Evolutionary conservation across 2,797 vertebrate genomes (phyloP), one percentile per base, ranked within the genome.

Genomic region (Mergus octosetaceus): DNA sequence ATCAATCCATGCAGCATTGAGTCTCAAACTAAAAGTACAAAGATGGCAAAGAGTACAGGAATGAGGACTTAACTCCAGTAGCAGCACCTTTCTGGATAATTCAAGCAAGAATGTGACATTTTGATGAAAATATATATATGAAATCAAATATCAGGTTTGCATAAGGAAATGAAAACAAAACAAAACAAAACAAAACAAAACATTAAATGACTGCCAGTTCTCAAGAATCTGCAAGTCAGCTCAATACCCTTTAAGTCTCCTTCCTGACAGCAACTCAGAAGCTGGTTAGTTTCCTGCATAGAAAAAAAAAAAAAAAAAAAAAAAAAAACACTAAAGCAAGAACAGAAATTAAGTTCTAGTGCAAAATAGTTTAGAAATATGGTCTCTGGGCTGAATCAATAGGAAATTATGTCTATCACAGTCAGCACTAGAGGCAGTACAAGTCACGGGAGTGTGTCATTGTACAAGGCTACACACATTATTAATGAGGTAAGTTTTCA

Each of bases 51-150:
- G 57, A 77, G 61, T 2, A 74, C 19, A 64, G 51, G 19, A 58
- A 69, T 4, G 5, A 65, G 18, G 80, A 74, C 25, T 77, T 58
- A 16, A 78, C 20, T 4, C 17, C 53, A 11, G 13, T 18, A 74
- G 36, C 14, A 51, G 17, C 19, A 6, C 27, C 15, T 39, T 77
- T 81, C 39, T 65, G 15, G 41, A 8, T 45, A 79, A 66, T 66
- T 74, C 58, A 75, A 62, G 27, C 61, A 28, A 22, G 60, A 80
- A 65, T 12, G 47, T 51, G 19, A 68, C 25, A 30, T 49, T 87
- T 53, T 78, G 8, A 7, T 62, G 28, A 16, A 71, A 39, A 20
- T 2, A 47, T 1, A 47, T 1, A 36, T 4, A 13, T 2, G 4
- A 85, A 69, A 18, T 17, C 56, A 41, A 14, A 61, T 13, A 10